Conservation (phyloP, 1,140 invertebrate species). For the Idris sp. region DNA sequence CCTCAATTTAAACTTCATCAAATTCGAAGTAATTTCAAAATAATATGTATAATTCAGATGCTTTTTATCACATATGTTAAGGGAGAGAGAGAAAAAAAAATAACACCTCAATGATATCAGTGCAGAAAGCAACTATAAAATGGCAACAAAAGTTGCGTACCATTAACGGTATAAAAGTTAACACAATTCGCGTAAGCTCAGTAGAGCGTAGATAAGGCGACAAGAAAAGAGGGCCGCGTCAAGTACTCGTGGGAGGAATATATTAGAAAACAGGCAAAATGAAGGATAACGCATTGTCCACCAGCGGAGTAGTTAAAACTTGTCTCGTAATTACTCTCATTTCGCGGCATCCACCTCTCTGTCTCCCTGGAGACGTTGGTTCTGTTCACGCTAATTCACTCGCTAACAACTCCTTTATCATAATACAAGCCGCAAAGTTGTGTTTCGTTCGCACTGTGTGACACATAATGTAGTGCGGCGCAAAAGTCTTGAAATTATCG, state of each 20-base stretch:
- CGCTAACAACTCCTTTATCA: slow-evolving; percentile 66
- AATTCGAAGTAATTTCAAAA: no score
- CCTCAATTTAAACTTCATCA: no score
- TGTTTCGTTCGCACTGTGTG: slow-evolving; percentile 48
- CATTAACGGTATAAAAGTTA: slow-evolving; percentile 39
- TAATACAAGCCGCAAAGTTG: slow-evolving; percentile 60
- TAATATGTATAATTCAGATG: no score
- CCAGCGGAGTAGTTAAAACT: slow-evolving; percentile 75
- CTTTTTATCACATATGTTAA: no score
- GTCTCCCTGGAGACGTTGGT: slow-evolving; percentile 54
- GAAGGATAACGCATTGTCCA: slow-evolving; percentile 76
- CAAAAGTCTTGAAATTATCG: slow-evolving; percentile 45
- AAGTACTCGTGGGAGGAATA: slow-evolving; percentile 65
- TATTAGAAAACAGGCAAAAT: slow-evolving; percentile 75
- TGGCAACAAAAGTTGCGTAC: slow-evolving; percentile 16
- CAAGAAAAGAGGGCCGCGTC: slow-evolving; percentile 29
- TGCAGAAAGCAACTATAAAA: slow-evolving; percentile 8
- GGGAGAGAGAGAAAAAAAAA: no score
- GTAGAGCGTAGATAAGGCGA: slow-evolving; percentile 32
- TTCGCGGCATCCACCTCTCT: slow-evolving; percentile 67
- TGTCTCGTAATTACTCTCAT: slow-evolving; percentile 77
- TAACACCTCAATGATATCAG: slow-evolving; percentile 1
- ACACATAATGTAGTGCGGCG: slow-evolving; percentile 50
- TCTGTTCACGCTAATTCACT: slow-evolving; percentile 59
- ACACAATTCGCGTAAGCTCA: slow-evolving; percentile 19